Percentiles rank a stretch among this genome's conserved stretches.
These are phyloP conservation scores for Steinernema feltiae DNA, from an alignment of 1,140 invertebrate genomes.

Conservation along the genomic window DNA sequence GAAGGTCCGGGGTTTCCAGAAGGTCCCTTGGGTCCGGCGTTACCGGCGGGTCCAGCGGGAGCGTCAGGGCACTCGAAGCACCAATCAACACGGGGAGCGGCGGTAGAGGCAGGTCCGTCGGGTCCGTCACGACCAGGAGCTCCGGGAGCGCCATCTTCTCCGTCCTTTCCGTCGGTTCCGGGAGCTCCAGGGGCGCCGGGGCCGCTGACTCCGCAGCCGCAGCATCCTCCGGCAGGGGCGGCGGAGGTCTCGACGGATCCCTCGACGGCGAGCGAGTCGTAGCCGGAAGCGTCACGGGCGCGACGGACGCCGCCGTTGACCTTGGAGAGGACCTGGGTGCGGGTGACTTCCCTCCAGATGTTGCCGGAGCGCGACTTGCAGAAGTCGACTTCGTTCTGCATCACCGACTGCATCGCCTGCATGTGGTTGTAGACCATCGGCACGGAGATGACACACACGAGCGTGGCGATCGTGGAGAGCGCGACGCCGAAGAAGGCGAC, in stretches of 20 bases:
- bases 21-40: constrained; percentile 33
- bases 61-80: constrained; percentile 46
- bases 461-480: constrained; percentile 50
- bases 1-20: constrained; percentile 15
- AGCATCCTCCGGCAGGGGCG: constrained; percentile 35
- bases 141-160: constrained; percentile 35
- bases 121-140: constrained; percentile 35
- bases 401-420: constrained; percentile 50
- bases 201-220: constrained; percentile 41
- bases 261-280: constrained; percentile 22
- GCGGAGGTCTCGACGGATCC: background rate
- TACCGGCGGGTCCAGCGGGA: constrained; percentile 28
- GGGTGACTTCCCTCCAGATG: constrained; percentile 52
- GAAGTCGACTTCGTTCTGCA: constrained; percentile 54
- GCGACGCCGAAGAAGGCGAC: constrained; percentile 49
- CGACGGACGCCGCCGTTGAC: constrained; percentile 14
- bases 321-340: constrained; percentile 38
- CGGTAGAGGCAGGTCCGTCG: constrained; percentile 29
- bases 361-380: constrained; percentile 47
- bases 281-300: constrained; percentile 43
- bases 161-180: constrained; percentile 42
- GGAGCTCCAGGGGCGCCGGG: constrained; percentile 44
- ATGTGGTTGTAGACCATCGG: constrained; percentile 58
- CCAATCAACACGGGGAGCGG: constrained; percentile 30
- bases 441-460: constrained; percentile 56